Base-by-base conservation (phyloP, 2,888 invertebrate genomes). In the Ormyrus nitidulus region DNA sequence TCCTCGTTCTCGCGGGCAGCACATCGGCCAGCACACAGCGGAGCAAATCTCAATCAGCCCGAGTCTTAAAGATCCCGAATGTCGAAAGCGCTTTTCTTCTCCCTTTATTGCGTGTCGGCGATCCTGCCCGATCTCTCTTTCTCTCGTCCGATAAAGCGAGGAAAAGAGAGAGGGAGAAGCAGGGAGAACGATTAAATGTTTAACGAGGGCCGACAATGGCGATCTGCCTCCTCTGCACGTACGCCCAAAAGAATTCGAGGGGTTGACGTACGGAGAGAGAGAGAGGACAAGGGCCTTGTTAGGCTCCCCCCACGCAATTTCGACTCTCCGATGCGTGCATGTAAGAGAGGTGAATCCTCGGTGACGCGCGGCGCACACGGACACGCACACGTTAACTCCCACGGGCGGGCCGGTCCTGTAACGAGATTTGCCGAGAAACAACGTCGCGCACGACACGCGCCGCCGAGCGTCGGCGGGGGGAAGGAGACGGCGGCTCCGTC, bases 131-230 rank as follows among this genome's bases (percentile, higher is more conserved):
- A n/a, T 19, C 6, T 58, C 56, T 64, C 11, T 71, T 13, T 53
- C 58, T 73, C 49, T 44, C 51, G 53, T n/a, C 48, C n/a, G 56
- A 61, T 51, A 61, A 58, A 54, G 51, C 49, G 59, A 56, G 46
- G 68, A 71, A 66, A 13, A 19, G 56, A 65, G 64, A 49, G 11
- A 13, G 44, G 56, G 34, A 34, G 34, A 34, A 34, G 11, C 46
- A 5, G 64, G 59, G 19, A 79, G 69, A 77, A 13, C 74, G 81
- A 81, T 81, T 77, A 77, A 77, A 77, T 70, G 64, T 80, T 80
- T 77, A 79, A 80, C 73, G 77, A 73, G 73, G 65, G 44, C 64
- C 64, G 77, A 77, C 73, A 69, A 77, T 65, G 8, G 65, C 51
- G 34, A 34, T 44, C 19, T 54, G 9, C 46, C 53, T 61, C n/a